Evolutionary conservation across 2,888 invertebrate genomes (phyloP).

Genomic region (Euphydryas editha): DNA sequence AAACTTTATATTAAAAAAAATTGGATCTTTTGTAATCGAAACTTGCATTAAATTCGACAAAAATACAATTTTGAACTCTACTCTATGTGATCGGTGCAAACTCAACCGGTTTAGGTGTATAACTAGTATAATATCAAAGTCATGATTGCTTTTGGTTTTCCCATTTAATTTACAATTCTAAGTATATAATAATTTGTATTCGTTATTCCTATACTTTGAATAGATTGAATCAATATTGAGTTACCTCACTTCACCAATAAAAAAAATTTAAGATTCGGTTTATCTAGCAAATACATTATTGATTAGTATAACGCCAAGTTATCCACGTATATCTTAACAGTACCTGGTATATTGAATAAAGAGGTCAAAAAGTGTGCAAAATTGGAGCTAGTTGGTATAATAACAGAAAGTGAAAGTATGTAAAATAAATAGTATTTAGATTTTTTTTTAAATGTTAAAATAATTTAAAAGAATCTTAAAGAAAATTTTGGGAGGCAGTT

Average conservation of each 20-base stretch:
- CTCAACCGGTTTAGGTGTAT: slow-evolving; percentile 6
- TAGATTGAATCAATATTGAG: background rate
- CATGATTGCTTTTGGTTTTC: slow-evolving; percentile 15
- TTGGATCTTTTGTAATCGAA: background rate
- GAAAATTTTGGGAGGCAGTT: no score
- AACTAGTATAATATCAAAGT: slow-evolving; percentile 9
- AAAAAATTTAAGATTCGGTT: background rate
- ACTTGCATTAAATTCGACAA: background rate
- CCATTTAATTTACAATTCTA: slow-evolving; percentile 12
- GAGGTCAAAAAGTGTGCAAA: no score
- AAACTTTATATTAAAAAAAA: background rate
- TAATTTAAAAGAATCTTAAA: no score
- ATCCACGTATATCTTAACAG: no score
- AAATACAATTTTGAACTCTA: background rate
- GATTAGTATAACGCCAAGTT: no score
- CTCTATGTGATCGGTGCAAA: slow-evolving; percentile 5
- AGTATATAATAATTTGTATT: slow-evolving; percentile 1
- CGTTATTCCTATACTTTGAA: background rate
- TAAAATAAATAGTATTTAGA: no score
- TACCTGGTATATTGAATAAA: no score
- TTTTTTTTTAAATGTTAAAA: no score
- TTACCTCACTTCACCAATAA: background rate
- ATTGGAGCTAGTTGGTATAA: no score
- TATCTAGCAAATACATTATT: background rate
- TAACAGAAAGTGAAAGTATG: no score